Conservation (phyloP, 2,888 invertebrate species). For the Metacarcinus magister region DNA sequence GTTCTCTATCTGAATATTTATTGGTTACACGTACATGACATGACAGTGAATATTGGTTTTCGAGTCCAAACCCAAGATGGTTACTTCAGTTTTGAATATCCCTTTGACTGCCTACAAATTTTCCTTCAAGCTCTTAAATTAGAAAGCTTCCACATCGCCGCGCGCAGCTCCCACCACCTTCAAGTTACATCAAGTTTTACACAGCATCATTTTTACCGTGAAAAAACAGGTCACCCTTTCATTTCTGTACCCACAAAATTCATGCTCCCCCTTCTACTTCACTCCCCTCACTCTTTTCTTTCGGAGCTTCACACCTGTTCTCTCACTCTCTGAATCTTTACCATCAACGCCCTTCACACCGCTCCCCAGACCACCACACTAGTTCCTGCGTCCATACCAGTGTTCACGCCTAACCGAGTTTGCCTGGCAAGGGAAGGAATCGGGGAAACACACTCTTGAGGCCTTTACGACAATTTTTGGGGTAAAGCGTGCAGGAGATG, state of each 20-base stretch:
- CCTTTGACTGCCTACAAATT: neutral
- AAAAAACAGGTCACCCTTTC: neutral
- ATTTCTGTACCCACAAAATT: neutral
- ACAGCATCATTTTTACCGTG: neutral
- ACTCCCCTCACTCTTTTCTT: neutral
- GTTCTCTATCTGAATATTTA: neutral
- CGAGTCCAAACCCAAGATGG: neutral
- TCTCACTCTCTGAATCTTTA: neutral
- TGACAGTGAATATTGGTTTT: neutral
- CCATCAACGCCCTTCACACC: neutral
- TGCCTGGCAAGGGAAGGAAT: neutral
- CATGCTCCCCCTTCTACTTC: neutral
- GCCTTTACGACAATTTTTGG: neutral
- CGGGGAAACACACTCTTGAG: neutral
- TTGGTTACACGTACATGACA: neutral
- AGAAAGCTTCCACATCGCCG: neutral
- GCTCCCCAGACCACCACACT: neutral
- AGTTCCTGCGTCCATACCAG: neutral
- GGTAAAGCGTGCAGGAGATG: slow-evolving; percentile 1
- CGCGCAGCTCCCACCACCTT: neutral
- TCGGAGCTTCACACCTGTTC: neutral
- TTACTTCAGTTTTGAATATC: neutral
- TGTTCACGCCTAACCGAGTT: neutral
- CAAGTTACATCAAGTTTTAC: too few species aligned
- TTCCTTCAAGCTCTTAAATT: neutral